Base-by-base conservation (phyloP, 2,113 vertebrate species). In the Chaetorhynchus papuensis region DNA sequence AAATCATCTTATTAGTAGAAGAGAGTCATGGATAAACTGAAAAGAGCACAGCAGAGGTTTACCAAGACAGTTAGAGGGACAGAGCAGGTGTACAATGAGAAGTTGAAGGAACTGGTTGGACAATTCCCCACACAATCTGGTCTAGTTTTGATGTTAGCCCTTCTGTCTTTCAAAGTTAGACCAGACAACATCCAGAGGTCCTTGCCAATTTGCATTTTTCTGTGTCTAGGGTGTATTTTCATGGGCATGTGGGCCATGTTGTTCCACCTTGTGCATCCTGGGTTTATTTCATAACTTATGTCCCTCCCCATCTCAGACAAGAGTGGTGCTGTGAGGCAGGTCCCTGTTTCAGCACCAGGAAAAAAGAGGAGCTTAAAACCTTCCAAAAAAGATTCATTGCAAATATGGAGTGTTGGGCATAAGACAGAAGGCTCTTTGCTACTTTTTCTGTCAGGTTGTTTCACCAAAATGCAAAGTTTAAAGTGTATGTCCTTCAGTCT, bases 81-180 rank as follows among this genome's bases (percentile, higher is more conserved):
- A 84, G 53, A 76, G 1, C 16, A 45, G 10, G 9, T 2, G 1
- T 24, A 71, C 14, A 82, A 39, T 8, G 23, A 47, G 54, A 75
- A 87, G 6, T 1, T 72, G 66, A 52, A 60, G 31, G 53, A 79
- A 27, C 30, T 42, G 12, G 5, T 19, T 19, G 24, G 26, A 76
- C 10, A 45, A 24, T 28, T 7, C 4, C 8, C 12, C 10, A 2
- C 1, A 0, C 12, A 61, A 16, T 53, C 41, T 37, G 15, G 4
- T 61, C 11, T 72, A 17, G 9, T 68, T 85, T 90, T 71, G 37
- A 75, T 9, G 9, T 53, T 50, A 66, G 11, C 4, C 13, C 3
- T 64, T 69, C n/a, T 89, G 15, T 74, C 39, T 72, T 56, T 68
- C 45, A 47, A 42, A 53, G 11, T 50, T 39, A 68, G n/a, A 61